A percentile compares a stretch with the other conserved stretches of the same genome.
Conservation (phyloP, 2,113 vertebrate species). For the Ceuthmochares aereus region DNA sequence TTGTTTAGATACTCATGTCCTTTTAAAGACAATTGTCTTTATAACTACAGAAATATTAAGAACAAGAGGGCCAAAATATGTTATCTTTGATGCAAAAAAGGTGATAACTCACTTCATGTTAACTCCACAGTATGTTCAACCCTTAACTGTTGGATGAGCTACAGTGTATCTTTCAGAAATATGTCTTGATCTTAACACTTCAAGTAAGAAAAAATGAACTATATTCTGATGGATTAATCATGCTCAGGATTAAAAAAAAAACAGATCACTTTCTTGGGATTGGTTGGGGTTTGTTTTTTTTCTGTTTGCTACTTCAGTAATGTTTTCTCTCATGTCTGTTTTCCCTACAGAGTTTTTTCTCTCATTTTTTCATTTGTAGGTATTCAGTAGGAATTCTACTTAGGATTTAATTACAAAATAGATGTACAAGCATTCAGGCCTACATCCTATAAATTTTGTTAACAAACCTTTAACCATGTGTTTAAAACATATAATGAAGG, state of each 20-base stretch:
- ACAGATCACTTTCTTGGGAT: not conserved
- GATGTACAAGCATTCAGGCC: not conserved
- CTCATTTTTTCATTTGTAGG: not conserved
- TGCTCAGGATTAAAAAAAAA: not conserved
- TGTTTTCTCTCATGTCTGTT: not conserved
- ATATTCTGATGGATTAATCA: not conserved
- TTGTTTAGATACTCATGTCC: not conserved
- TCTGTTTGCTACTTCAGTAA: not conserved
- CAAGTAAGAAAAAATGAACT: not conserved
- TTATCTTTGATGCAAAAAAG: not conserved
- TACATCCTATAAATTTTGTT: not conserved
- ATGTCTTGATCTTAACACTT: not conserved
- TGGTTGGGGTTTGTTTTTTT: not conserved
- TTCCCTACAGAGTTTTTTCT: not conserved
- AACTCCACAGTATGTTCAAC: not conserved
- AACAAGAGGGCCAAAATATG: not conserved
- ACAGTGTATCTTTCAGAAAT: not conserved
- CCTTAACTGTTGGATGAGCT: not conserved
- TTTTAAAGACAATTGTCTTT: not conserved
- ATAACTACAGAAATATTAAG: not conserved
- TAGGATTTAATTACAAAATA: not conserved
- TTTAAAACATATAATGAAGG: not conserved
- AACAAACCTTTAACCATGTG: not conserved
- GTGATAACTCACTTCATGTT: not conserved
- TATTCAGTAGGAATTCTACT: not conserved